These are phyloP conservation scores for Bactericera cockerelli DNA, from an alignment of 1,140 invertebrate species.

Conservation along the genomic window DNA sequence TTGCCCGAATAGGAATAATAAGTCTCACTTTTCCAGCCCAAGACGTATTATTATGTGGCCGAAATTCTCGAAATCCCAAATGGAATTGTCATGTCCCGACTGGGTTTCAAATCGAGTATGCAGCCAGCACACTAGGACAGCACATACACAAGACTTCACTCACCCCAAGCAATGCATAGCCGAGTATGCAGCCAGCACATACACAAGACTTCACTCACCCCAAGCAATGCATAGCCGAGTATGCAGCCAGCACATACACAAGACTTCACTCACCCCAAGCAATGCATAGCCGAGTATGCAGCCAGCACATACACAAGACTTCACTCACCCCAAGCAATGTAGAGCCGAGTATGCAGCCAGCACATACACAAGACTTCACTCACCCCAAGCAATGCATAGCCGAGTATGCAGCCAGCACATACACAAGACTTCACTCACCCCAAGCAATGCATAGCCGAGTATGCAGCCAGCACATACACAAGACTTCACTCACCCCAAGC, in stretches of 20 bases:
- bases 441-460: constrained; percentile 24
- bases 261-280: constrained; percentile 25
- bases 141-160: too few relatives aligned
- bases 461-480: constrained; percentile 32
- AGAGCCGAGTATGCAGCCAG: constrained; percentile 25
- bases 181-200: too few relatives aligned
- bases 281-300: constrained; percentile 26
- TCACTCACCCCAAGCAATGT: constrained; percentile 26
- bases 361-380: constrained; percentile 34
- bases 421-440: constrained; percentile 32
- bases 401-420: constrained; percentile 29
- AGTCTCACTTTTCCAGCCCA: too few relatives aligned
- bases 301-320: constrained; percentile 34
- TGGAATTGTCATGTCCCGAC: too few relatives aligned
- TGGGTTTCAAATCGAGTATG: too few relatives aligned
- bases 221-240: constrained; percentile 24
- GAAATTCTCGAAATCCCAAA: too few relatives aligned
- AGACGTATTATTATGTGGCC: too few relatives aligned
- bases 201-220: too few relatives aligned
- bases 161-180: constrained; percentile 26
- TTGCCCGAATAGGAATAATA: too few relatives aligned
- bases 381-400: constrained; percentile 26
- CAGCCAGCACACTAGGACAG: too few relatives aligned
- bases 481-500: constrained; percentile 25
- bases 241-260: constrained; percentile 32